Evolutionary conservation across 2,797 vertebrate species (phyloP).

Genomic region (Sebastes trivittatus): DNA sequence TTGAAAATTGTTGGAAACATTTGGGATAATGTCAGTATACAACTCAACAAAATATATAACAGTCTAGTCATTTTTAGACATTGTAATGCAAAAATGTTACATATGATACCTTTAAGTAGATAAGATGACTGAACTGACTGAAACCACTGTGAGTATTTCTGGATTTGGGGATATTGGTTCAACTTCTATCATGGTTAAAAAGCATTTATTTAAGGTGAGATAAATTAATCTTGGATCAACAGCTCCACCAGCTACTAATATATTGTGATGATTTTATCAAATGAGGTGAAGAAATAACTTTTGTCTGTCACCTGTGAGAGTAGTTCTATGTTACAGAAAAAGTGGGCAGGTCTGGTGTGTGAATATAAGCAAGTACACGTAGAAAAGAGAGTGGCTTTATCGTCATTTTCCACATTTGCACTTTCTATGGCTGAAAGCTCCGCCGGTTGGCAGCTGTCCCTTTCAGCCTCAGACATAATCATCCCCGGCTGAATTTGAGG

Average conservation of each 20-base stretch:
- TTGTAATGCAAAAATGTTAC: background rate
- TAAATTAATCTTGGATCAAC: background rate
- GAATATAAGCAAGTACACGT: background rate
- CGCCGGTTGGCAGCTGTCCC: slow-evolving; percentile 60
- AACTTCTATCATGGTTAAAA: background rate
- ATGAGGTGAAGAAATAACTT: background rate
- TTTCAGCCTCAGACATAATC: slow-evolving; percentile 51
- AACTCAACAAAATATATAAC: too few relatives aligned
- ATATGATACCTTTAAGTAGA: background rate
- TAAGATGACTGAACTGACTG: background rate
- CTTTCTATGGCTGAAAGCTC: slow-evolving; percentile 52
- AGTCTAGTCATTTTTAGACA: too few relatives aligned
- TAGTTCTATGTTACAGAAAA: background rate
- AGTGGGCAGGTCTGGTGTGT: background rate
- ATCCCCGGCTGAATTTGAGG: slow-evolving; percentile 45
- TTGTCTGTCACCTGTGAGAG: background rate
- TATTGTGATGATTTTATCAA: background rate
- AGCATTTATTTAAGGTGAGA: background rate
- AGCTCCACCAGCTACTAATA: background rate
- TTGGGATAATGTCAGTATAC: too few relatives aligned
- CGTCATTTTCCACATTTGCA: slow-evolving; percentile 51
- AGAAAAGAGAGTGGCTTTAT: slow-evolving; percentile 34
- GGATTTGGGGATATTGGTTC: background rate
- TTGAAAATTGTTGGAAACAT: too few relatives aligned
- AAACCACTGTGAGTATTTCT: background rate